These are phyloP conservation scores for Montifringilla adamsi DNA, from an alignment of 2,113 vertebrate species.

Conservation along the genomic window DNA sequence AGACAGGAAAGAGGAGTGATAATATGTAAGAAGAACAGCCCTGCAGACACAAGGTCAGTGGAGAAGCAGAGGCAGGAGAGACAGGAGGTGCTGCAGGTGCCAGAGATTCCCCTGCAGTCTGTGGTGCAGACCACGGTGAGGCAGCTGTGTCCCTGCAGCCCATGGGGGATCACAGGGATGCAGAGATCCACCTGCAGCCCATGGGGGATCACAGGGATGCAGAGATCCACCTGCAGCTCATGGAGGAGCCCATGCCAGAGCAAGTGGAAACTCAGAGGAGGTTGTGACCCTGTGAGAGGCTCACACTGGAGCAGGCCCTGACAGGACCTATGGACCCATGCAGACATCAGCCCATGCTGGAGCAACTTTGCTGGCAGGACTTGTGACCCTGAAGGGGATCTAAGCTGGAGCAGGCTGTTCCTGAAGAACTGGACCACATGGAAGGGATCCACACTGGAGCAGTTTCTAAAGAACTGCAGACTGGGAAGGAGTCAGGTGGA, in stretches of 20 bases:
- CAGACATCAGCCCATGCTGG: not conserved
- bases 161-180: not conserved
- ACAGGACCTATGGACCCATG: not conserved
- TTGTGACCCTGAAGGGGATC: not conserved
- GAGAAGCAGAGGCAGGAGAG: not conserved
- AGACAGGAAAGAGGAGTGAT: not conserved
- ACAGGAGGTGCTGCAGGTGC: not conserved
- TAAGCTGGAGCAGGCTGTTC: not conserved
- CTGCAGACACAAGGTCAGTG: not conserved
- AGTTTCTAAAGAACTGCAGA: not conserved
- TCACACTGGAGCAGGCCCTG: not conserved
- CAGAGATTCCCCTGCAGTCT: not conserved
- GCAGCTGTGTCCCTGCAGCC: not conserved
- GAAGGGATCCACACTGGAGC: not conserved
- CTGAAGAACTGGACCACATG: not conserved
- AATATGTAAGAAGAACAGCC: not conserved
- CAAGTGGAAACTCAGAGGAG: not conserved
- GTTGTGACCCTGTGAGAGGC: not conserved
- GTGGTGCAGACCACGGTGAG: accelerated
- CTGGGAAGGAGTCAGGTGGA: not conserved
- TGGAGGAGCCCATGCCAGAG: too few relatives aligned
- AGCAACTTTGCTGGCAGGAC: not conserved
- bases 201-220: not conserved
- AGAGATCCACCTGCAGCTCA: not conserved
- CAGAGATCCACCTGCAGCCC: not conserved